These are phyloP conservation scores for Oenanthe oenanthe DNA, from an alignment of 2,113 vertebrate species.

Conservation along the genomic window DNA sequence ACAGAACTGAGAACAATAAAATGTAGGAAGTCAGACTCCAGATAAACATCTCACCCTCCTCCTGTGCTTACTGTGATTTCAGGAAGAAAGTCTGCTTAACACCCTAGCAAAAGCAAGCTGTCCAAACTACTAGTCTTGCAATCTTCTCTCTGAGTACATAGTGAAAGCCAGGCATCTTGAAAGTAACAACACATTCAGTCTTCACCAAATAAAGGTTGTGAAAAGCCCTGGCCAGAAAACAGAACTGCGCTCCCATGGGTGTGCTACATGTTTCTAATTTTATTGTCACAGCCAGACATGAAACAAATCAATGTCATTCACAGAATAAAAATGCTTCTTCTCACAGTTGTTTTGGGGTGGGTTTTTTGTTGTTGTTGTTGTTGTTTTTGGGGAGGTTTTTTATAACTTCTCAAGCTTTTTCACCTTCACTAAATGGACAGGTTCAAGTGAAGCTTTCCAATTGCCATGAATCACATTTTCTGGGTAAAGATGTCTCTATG, in stretches of 20 bases:
- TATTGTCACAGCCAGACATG: background rate
- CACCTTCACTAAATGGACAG: background rate
- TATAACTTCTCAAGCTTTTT: background rate
- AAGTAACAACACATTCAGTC: background rate
- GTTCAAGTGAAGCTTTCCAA: background rate
- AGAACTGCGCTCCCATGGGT: background rate
- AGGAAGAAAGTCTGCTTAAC: background rate
- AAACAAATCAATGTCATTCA: background rate
- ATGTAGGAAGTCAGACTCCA: background rate
- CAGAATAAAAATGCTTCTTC: background rate
- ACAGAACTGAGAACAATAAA: background rate
- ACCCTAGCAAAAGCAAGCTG: background rate
- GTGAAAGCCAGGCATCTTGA: background rate
- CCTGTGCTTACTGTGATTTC: background rate
- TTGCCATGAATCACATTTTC: background rate
- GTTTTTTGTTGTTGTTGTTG: background rate
- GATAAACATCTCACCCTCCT: background rate
- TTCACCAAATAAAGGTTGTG: background rate
- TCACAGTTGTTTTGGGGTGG: background rate
- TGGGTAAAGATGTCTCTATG: background rate
- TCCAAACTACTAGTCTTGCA: background rate
- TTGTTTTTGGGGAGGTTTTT: background rate
- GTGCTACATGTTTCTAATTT: conserved; percentile 1
- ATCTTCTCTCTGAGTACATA: background rate
- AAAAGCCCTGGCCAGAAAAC: background rate